phyloP scores from a whole-genome alignment of 2,797 vertebrate genomes.

The Clarias laeviceps region DNA sequence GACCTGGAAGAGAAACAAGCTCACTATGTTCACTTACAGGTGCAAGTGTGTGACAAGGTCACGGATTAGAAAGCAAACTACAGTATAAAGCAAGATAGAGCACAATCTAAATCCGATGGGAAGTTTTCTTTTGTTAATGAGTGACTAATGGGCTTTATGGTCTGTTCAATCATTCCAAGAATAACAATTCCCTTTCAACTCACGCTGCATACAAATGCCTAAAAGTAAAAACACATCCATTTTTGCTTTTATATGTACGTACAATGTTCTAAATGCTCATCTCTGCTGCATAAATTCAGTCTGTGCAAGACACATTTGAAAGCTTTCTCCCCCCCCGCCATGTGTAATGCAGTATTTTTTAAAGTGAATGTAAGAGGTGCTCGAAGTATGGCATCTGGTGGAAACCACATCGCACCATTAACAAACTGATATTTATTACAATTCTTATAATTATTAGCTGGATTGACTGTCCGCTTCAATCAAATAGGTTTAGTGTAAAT shows the following conservation, averaged over 20 bases:
- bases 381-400: too few species aligned
- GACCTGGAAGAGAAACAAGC: constrained; percentile 35
- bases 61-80: not conserved
- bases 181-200: not conserved
- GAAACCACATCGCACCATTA: not conserved
- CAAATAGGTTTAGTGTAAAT: not conserved
- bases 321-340: not conserved
- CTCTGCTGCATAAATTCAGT: not conserved
- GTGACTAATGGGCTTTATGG: not conserved
- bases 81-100: not conserved
- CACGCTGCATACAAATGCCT: too few species aligned
- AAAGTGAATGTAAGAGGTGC: not conserved
- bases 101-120: too few species aligned
- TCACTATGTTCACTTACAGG: not conserved
- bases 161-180: not conserved
- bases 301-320: not conserved
- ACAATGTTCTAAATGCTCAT: not conserved
- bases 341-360: not conserved
- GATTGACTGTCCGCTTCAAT: not conserved
- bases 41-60: not conserved
- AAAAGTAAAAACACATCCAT: not conserved
- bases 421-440: not conserved
- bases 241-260: not conserved
- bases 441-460: not conserved
- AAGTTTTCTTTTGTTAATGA: not conserved